These are phyloP conservation scores for Brachionus plicatilis DNA, from an alignment of 1,140 invertebrate species.

Conservation along the genomic window DNA sequence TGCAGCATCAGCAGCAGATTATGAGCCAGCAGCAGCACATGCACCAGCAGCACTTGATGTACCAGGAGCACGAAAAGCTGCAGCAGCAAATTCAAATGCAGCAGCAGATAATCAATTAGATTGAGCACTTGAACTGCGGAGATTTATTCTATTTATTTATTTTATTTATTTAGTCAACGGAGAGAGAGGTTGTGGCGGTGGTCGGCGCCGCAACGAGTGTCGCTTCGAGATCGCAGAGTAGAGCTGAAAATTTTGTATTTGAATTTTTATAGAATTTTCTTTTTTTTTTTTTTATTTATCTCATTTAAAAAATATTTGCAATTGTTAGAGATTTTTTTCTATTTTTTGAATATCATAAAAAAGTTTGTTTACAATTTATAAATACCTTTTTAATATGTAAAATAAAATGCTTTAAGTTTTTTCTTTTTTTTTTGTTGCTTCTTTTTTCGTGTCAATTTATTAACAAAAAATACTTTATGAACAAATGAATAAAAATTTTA, in stretches of 20 bases:
- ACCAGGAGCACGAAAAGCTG: not conserved
- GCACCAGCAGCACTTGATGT: not conserved
- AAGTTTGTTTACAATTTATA: not conserved
- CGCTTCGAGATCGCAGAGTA: not conserved
- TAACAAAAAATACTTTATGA: not conserved
- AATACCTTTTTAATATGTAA: not conserved
- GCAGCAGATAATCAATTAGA: constrained; percentile 22
- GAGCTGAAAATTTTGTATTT: not conserved
- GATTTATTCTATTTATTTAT: constrained; percentile 12
- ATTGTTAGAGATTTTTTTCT: not conserved
- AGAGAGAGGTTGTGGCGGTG: not conserved
- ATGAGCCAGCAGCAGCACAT: not conserved
- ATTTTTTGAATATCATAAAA: not conserved
- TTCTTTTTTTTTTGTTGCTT: too few species aligned
- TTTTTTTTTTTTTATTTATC: not conserved
- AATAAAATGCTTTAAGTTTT: not conserved
- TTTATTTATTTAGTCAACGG: not conserved
- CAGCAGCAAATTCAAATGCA: constrained; percentile 3
- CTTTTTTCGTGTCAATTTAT: not conserved
- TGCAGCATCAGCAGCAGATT: constrained; percentile 3
- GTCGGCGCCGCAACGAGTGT: not conserved
- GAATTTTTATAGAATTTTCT: not conserved
- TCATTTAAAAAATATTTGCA: not conserved
- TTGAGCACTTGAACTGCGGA: not conserved
- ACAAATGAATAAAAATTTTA: not conserved